Evolutionary conservation across 2,888 invertebrate genomes (phyloP).

Genomic region (Aleiodes testaceus): DNA sequence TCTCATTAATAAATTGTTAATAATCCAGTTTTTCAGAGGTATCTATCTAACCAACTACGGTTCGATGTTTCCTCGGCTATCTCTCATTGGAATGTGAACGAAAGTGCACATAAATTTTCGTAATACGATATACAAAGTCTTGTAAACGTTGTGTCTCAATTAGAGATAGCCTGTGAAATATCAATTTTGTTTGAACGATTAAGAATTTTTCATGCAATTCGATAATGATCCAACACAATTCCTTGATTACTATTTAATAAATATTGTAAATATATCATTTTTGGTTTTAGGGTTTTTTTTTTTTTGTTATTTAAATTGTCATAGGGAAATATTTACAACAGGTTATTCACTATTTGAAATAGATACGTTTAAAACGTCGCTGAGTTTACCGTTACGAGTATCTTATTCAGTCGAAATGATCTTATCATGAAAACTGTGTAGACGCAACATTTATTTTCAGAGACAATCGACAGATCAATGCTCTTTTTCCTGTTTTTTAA

Average conservation of each 20-base stretch:
- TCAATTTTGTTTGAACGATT: slow-evolving; percentile 13
- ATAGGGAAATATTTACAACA: slow-evolving; percentile 10
- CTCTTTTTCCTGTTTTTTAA: too few relatives aligned
- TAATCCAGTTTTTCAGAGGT: slow-evolving; percentile 15
- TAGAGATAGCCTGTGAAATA: slow-evolving; percentile 28
- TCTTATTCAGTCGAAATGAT: slow-evolving; percentile 24
- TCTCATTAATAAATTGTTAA: slow-evolving; percentile 12
- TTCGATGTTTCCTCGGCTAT: slow-evolving; percentile 8
- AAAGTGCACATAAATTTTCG: slow-evolving; percentile 32
- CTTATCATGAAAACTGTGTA: slow-evolving; percentile 17
- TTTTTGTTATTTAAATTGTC: neutral
- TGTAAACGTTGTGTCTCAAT: slow-evolving; percentile 34
- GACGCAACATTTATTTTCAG: slow-evolving; percentile 6
- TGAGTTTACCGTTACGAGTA: slow-evolving; percentile 17
- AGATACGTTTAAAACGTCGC: slow-evolving; percentile 22
- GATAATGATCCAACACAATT: slow-evolving; percentile 7
- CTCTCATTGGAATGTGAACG: slow-evolving; percentile 22
- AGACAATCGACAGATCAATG: neutral
- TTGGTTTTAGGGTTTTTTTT: neutral
- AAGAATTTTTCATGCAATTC: slow-evolving; percentile 9
- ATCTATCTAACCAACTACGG: slow-evolving; percentile 1
- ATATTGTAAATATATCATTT: slow-evolving; percentile 17
- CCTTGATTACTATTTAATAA: neutral
- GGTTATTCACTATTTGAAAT: slow-evolving; percentile 22
- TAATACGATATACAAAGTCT: slow-evolving; percentile 28